Conservation (phyloP, 2,888 invertebrate species). For the Noctua pronuba region DNA sequence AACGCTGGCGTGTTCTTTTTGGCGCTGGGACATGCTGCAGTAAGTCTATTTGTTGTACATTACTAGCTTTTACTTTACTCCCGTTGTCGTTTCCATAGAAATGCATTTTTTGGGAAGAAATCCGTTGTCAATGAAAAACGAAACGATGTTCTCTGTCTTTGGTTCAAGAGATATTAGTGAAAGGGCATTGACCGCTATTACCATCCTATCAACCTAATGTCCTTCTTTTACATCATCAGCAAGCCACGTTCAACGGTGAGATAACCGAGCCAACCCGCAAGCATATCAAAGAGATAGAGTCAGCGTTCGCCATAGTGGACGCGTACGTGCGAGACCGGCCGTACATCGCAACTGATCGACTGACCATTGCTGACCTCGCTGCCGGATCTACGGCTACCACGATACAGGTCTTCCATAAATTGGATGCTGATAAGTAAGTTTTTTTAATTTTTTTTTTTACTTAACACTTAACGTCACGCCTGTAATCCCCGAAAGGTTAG, state of each 20-base stretch:
- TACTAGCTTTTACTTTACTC: background rate
- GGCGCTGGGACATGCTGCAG: slow-evolving; percentile 66
- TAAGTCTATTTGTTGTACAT: slow-evolving; percentile 60
- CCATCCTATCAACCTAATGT: background rate
- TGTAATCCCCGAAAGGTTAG: background rate
- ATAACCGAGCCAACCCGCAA: slow-evolving; percentile 49
- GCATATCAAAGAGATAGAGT: slow-evolving; percentile 68
- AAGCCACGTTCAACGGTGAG: slow-evolving; percentile 52
- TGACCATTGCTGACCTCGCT: slow-evolving; percentile 75
- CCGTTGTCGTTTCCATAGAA: too few relatives aligned
- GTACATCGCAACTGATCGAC: slow-evolving; percentile 71
- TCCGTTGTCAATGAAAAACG: background rate
- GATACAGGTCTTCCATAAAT: slow-evolving; percentile 65
- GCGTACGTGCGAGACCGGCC: slow-evolving; percentile 64
- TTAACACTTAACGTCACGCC: background rate
- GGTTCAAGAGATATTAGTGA: background rate
- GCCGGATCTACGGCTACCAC: slow-evolving; percentile 72
- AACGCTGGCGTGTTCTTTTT: slow-evolving; percentile 75
- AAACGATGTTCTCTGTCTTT: too few relatives aligned
- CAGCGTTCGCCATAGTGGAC: slow-evolving; percentile 68
- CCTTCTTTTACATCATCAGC: slow-evolving; percentile 51
- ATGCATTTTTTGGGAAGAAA: background rate
- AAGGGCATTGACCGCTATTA: too few relatives aligned
- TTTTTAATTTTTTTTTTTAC: background rate
- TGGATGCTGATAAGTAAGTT: slow-evolving; percentile 71